phyloP scores from a whole-genome alignment of 2,888 invertebrate genomes.

The Tetheella fluctuosa region DNA sequence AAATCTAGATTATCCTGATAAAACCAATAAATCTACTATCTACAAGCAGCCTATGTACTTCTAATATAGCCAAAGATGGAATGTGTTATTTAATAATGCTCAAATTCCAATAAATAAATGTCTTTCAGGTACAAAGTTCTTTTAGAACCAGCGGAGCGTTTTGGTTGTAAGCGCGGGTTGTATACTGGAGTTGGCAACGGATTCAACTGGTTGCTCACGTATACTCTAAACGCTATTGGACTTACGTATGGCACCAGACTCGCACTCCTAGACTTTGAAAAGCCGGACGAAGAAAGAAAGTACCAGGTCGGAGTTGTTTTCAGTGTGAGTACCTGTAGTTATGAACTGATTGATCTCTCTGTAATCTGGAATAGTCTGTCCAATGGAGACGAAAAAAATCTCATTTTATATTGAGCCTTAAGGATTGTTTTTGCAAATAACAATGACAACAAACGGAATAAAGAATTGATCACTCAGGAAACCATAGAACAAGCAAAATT shows the following conservation, averaged over 20 bases:
- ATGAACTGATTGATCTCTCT: neutral
- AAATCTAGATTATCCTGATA: too few species aligned
- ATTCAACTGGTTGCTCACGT: slow-evolving; percentile 90
- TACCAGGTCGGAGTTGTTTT: slow-evolving; percentile 88
- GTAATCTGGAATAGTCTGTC: too few species aligned
- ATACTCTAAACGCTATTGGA: slow-evolving; percentile 88
- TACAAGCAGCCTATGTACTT: neutral
- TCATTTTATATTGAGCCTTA: too few species aligned
- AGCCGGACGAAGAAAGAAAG: slow-evolving; percentile 80
- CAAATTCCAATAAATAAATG: neutral
- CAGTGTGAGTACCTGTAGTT: slow-evolving; percentile 79
- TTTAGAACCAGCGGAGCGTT: slow-evolving; percentile 85
- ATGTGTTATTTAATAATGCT: too few species aligned
- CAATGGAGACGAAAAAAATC: too few species aligned
- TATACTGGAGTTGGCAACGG: slow-evolving; percentile 89
- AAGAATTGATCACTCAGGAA: too few species aligned
- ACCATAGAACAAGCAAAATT: neutral
- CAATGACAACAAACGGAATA: too few species aligned
- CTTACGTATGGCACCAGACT: slow-evolving; percentile 91
- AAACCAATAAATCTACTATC: neutral
- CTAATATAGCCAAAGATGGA: neutral
- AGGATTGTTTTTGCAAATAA: too few species aligned
- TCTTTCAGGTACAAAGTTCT: slow-evolving; percentile 77
- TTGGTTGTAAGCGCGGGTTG: slow-evolving; percentile 86
- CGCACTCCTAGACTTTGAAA: slow-evolving; percentile 85